Percentiles rank a stretch among this genome's conserved stretches.
phyloP scores from a whole-genome alignment of 2,888 invertebrate genomes.

The Sceliomorpha sp. region DNA sequence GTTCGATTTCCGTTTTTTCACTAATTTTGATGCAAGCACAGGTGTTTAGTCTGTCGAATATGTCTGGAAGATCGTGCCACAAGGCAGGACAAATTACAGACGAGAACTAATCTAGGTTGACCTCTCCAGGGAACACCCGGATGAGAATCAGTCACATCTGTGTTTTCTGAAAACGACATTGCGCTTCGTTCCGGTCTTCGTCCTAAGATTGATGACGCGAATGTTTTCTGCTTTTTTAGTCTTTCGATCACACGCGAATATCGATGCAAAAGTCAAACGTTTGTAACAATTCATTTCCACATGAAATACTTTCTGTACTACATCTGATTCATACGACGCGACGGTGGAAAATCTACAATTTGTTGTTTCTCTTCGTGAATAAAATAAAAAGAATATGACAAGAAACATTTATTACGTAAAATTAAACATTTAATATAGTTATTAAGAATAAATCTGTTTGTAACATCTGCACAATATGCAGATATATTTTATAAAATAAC shows the following conservation, averaged over 20 bases:
- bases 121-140: constrained; percentile 73
- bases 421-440: too few species aligned
- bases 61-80: constrained; percentile 40
- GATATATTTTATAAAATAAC: too few species aligned
- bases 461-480: too few species aligned
- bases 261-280: constrained; percentile 22
- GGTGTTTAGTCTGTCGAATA: constrained; percentile 34
- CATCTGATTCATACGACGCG: too few species aligned
- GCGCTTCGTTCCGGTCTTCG: constrained; percentile 67
- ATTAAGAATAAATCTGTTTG: too few species aligned
- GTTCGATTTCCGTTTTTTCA: background rate
- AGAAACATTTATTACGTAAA: too few species aligned
- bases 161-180: constrained; percentile 71
- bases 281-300: background rate
- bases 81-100: constrained; percentile 69
- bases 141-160: constrained; percentile 80
- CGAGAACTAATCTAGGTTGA: constrained; percentile 73
- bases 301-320: too few species aligned
- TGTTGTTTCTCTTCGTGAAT: too few species aligned
- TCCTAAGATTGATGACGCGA: constrained; percentile 77
- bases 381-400: too few species aligned
- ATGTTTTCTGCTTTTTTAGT: constrained; percentile 41
- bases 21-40: constrained; percentile 21
- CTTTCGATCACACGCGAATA: constrained; percentile 27
- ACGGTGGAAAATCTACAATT: too few species aligned